phyloP scores from a whole-genome alignment of 2,797 vertebrate genomes.

The Sarcoramphus papa region DNA sequence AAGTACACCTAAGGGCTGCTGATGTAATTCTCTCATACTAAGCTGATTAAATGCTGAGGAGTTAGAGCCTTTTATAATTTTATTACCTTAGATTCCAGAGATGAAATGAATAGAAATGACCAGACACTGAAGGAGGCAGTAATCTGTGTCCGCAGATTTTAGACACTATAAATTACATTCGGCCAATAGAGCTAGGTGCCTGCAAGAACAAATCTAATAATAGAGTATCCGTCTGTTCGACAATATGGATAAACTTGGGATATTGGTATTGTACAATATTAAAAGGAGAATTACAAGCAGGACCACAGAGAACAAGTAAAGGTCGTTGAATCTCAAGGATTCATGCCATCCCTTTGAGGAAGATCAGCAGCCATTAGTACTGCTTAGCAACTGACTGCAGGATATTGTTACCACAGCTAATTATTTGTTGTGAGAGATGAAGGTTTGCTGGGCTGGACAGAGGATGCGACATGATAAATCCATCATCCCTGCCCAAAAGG shows the following conservation, averaged over 20 bases:
- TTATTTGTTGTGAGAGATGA: neutral
- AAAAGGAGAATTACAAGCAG: constrained; percentile 21
- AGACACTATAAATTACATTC: constrained; percentile 27
- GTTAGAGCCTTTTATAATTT: constrained; percentile 67
- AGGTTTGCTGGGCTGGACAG: neutral
- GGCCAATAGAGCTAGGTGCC: constrained; percentile 22
- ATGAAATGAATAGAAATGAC: constrained; percentile 66
- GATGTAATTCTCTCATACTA: constrained; percentile 68
- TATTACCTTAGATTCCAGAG: constrained; percentile 68
- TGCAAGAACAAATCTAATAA: constrained; percentile 47
- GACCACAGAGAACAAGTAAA: neutral
- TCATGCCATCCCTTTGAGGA: neutral
- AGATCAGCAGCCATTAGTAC: neutral
- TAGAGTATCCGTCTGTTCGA: neutral
- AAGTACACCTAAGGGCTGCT: constrained; percentile 63
- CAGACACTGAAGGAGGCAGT: constrained; percentile 34
- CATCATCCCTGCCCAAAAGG: neutral
- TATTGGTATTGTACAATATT: neutral
- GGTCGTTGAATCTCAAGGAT: neutral
- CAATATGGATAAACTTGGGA: constrained; percentile 26
- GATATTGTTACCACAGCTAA: neutral
- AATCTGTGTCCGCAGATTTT: neutral
- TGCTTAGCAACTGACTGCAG: neutral
- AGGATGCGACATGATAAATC: neutral
- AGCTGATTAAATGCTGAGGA: constrained; percentile 71